Evolutionary conservation across 2,888 invertebrate genomes (phyloP).

Genomic region (Chaitophorus viminalis): DNA sequence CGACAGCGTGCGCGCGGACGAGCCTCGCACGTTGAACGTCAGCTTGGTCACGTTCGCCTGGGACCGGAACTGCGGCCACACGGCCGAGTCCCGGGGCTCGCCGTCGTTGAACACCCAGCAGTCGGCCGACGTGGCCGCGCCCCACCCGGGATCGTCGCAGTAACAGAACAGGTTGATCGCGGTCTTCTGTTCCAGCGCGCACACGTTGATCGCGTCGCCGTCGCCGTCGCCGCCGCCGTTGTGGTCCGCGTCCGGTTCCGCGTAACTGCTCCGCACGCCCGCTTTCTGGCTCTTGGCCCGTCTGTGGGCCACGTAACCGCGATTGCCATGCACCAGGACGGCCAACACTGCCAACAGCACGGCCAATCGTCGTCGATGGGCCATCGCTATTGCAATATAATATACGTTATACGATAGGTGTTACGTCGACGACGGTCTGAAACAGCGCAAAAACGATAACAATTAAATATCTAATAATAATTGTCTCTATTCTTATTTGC

Average conservation of each 20-base stretch:
- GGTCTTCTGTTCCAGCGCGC: constrained; percentile 64
- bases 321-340: background rate
- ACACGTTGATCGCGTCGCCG: constrained; percentile 64
- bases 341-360: background rate
- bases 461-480: too few species aligned
- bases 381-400: background rate
- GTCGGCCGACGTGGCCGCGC: constrained; percentile 77
- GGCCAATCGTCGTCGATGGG: background rate
- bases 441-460: background rate
- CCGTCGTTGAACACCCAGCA: constrained; percentile 81
- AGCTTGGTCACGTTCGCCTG: constrained; percentile 78
- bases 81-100: constrained; percentile 75
- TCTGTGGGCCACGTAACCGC: constrained; percentile 23
- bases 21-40: constrained; percentile 77
- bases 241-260: constrained; percentile 12
- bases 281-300: background rate
- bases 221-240: constrained; percentile 52
- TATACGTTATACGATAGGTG: too few species aligned
- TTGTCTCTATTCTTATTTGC: too few species aligned
- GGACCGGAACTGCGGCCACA: constrained; percentile 80
- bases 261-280: background rate
- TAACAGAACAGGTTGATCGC: constrained; percentile 73
- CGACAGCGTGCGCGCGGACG: constrained; percentile 72
- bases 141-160: constrained; percentile 73
- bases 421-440: too few species aligned